phyloP scores from a whole-genome alignment of 2,113 vertebrate genomes.

The Glaucomys volans region DNA sequence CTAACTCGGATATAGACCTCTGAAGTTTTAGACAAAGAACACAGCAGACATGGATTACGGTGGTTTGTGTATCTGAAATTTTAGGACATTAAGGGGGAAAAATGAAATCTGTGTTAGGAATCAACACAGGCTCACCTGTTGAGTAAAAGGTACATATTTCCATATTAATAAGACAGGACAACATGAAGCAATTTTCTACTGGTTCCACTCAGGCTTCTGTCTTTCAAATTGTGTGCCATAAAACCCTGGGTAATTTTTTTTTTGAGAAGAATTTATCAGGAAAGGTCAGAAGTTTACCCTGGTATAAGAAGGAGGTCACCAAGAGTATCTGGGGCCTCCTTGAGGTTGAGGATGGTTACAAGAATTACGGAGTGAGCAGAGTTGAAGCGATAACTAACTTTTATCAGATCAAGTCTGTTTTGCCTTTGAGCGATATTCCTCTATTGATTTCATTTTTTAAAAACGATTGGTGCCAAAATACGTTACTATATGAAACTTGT shows the following conservation, averaged over 20 bases:
- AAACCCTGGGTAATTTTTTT: neutral
- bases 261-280: neutral
- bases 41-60: fast-evolving
- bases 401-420: neutral
- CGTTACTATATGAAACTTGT: neutral
- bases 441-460: neutral
- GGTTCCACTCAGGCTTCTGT: neutral
- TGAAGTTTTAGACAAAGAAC: neutral
- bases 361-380: neutral
- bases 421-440: neutral
- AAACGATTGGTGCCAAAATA: neutral
- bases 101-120: neutral
- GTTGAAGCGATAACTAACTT: neutral
- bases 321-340: neutral
- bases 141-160: neutral
- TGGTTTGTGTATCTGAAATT: neutral
- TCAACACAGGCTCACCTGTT: neutral
- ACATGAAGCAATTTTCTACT: too few species aligned
- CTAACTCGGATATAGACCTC: neutral
- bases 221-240: neutral
- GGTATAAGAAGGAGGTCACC: neutral
- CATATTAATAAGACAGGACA: neutral
- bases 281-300: neutral
- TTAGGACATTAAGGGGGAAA: neutral
- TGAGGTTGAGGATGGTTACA: fast-evolving